phyloP scores from a whole-genome alignment of 2,888 invertebrate species.

The Lepidocyrtoides sp. region DNA sequence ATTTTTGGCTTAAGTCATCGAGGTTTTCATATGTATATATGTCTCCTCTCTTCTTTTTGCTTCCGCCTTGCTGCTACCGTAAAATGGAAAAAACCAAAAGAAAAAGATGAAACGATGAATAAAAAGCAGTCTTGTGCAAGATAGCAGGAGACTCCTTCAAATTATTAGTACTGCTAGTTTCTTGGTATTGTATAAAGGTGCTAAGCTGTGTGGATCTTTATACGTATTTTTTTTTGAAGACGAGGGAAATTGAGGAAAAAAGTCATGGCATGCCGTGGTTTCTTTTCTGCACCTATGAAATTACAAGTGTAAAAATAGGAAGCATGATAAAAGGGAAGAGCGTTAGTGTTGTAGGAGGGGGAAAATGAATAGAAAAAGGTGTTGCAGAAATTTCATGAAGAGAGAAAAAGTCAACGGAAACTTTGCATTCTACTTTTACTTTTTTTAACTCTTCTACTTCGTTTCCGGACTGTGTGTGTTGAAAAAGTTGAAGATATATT shows the following conservation, averaged over 20 bases:
- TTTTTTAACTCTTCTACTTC: neutral
- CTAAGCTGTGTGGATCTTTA: conserved; percentile 26
- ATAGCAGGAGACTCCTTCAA: conserved; percentile 5
- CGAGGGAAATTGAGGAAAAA: conserved; percentile 18
- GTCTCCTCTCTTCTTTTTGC: conserved; percentile 4
- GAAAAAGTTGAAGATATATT: neutral
- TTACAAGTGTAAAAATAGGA: neutral
- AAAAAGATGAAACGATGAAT: conserved; percentile 42
- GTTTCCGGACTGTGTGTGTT: neutral
- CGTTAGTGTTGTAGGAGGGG: neutral
- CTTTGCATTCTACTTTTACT: conserved; percentile 42
- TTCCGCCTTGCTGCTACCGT: neutral
- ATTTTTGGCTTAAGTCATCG: conserved; percentile 16
- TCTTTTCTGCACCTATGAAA: conserved; percentile 4
- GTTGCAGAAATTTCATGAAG: conserved; percentile 32
- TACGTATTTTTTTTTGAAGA: neutral
- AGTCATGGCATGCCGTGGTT: conserved; percentile 3
- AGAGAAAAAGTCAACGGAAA: conserved; percentile 50
- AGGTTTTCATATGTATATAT: neutral
- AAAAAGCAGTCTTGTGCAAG: conserved; percentile 40
- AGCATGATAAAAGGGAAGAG: conserved; percentile 15
- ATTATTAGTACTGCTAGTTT: conserved; percentile 13
- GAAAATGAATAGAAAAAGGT: conserved; percentile 40
- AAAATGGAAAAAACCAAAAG: neutral
- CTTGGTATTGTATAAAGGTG: neutral